Base-by-base conservation (phyloP, 2,888 invertebrate species). In the Epinotia demarniana region DNA sequence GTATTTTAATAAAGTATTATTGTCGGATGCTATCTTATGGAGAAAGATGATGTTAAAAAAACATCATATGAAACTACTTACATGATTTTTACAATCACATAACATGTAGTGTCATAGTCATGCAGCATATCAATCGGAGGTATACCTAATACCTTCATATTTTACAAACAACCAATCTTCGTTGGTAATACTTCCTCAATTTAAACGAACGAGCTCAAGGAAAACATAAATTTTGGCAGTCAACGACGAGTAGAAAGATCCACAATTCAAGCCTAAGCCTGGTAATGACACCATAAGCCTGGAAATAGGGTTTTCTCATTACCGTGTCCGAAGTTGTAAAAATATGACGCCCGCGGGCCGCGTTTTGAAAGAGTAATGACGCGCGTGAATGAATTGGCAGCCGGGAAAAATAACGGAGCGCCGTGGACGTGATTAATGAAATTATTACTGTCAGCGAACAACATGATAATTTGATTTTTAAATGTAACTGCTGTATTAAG, bases 301-400 rank as follows among this genome's bases (percentile, higher is more conserved):
- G 46, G 46, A 19, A 63, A 63, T 69, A 58, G 58, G 70, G 58
- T 74, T 74, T 74, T 58, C 74, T 74, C 74, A 74, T 74, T 74
- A 74, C 69, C 49, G 57, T 58, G 69, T 69, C 69, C 63, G 46
- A 63, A 63, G 72, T 70, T 69, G 19, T 53, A 67, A 73, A 70
- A 69, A 69, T 72, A 72, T 74, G 69, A 58, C 12, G 39, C 69
- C 63, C 63, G 13, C 11, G 69, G 58, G 69, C 57, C 57, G 62
- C 57, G 19, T 74, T 69, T n/a, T 19, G 57, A 39, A 74, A 74
- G 74, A 74, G 63, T 64, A 74, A 69, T 69, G 74, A 63, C 69
- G 46, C 57, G 16, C 23, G 46, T 16, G 63, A 57, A 19, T 70
- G 57, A 70, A 70, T 69, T 74, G 58, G 46, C 57, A 62, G 69